A percentile compares a stretch with the other conserved stretches of the same genome.
phyloP scores from a whole-genome alignment of 1,140 invertebrate species.

The Platyscapa corneri region DNA sequence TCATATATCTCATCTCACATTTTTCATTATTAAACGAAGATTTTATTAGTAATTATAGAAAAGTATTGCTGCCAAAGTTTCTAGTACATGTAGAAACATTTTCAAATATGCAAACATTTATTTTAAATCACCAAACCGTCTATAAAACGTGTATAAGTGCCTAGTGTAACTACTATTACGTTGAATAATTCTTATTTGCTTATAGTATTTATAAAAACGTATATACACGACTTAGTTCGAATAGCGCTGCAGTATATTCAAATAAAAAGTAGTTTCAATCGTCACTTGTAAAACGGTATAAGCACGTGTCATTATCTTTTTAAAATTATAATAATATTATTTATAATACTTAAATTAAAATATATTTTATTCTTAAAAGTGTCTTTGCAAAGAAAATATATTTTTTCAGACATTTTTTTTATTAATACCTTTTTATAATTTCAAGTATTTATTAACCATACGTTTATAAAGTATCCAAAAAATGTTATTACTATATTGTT shows the following conservation, averaged over 20 bases:
- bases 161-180: background rate
- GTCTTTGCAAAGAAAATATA: too few species aligned
- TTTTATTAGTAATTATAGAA: background rate
- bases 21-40: background rate
- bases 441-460: too few species aligned
- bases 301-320: too few species aligned
- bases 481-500: too few species aligned
- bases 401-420: too few species aligned
- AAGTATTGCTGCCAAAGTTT: background rate
- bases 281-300: background rate
- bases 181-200: background rate
- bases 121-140: background rate
- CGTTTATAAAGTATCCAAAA: too few species aligned
- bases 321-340: too few species aligned
- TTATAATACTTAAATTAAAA: too few species aligned
- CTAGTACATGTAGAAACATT: background rate
- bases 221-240: background rate
- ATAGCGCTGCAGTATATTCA: background rate
- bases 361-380: too few species aligned
- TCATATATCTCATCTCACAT: background rate
- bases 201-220: background rate
- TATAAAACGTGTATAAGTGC: background rate
- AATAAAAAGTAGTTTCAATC: background rate
- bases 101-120: slow-evolving; percentile 16
- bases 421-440: too few species aligned